Percentiles rank a stretch among this genome's conserved stretches.
These are phyloP conservation scores for Psococerastis gibbosa DNA, from an alignment of 2,888 invertebrate species.

Conservation along the genomic window DNA sequence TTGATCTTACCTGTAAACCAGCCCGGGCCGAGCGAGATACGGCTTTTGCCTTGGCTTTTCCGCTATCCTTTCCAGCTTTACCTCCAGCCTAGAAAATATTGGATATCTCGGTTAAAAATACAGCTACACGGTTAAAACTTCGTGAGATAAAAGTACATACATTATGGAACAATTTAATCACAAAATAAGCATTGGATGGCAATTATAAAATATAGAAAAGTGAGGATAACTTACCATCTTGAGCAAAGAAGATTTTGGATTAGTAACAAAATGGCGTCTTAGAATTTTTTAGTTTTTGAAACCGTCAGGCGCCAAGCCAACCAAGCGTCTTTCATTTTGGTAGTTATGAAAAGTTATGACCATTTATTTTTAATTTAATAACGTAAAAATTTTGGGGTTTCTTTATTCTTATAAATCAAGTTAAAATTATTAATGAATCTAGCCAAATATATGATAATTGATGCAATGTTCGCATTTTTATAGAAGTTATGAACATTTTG, in stretches of 20 bases:
- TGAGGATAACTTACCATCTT: slow-evolving; percentile 30
- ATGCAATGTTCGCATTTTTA: neutral
- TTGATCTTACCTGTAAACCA: slow-evolving; percentile 74
- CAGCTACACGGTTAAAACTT: slow-evolving; percentile 36
- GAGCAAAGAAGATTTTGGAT: too few species aligned
- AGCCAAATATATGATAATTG: neutral
- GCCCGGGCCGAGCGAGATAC: slow-evolving; percentile 98
- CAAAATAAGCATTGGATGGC: slow-evolving; percentile 21
- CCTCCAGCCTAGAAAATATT: slow-evolving; percentile 82
- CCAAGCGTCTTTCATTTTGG: too few species aligned
- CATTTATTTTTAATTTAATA: too few species aligned
- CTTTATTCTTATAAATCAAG: too few species aligned
- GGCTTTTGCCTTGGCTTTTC: slow-evolving; percentile 98
- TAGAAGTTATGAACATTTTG: neutral
- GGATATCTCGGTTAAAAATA: slow-evolving; percentile 35
- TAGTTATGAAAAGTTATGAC: too few species aligned
- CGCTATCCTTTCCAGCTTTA: slow-evolving; percentile 99
- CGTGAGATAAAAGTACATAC: slow-evolving; percentile 31
- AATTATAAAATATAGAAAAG: slow-evolving; percentile 23
- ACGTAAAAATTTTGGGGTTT: too few species aligned
- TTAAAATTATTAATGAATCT: neutral
- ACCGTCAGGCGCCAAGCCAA: too few species aligned
- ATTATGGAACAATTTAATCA: slow-evolving; percentile 19
- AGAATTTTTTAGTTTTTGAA: too few species aligned
- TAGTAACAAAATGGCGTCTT: too few species aligned